A percentile compares a stretch with the other conserved stretches of the same genome.
phyloP scores from a whole-genome alignment of 2,888 invertebrate species.

The Drosophila suboccidentalis region DNA sequence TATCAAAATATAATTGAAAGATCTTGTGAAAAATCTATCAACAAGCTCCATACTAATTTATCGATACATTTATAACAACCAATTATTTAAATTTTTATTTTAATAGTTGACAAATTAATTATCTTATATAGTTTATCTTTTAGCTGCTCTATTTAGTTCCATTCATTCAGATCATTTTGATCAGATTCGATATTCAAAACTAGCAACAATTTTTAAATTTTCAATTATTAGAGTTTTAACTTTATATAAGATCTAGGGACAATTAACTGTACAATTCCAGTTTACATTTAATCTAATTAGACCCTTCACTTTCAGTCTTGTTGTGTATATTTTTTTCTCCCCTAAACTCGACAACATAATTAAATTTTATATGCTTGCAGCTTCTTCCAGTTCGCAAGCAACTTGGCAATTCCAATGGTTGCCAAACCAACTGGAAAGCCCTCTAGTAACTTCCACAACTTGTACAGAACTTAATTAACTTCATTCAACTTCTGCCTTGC shows the following conservation, averaged over 20 bases:
- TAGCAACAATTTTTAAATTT: too few relatives aligned
- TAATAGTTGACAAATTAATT: too few relatives aligned
- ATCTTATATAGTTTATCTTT: too few relatives aligned
- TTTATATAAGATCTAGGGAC: background rate
- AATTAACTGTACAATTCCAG: slow-evolving; percentile 9
- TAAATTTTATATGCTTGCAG: slow-evolving; percentile 12
- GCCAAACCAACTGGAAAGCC: slow-evolving; percentile 38
- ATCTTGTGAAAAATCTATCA: background rate
- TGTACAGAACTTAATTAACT: slow-evolving; percentile 56
- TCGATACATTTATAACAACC: too few relatives aligned
- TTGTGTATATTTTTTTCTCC: background rate
- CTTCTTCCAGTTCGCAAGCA: slow-evolving; percentile 8
- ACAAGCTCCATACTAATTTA: background rate
- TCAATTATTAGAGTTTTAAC: background rate
- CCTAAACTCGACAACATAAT: slow-evolving; percentile 5
- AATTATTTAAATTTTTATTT: too few relatives aligned
- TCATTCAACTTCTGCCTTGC: slow-evolving; percentile 33
- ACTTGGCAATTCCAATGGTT: slow-evolving; percentile 28
- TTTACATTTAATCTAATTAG: slow-evolving; percentile 29
- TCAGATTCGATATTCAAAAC: too few relatives aligned
- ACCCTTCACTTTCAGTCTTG: slow-evolving; percentile 16
- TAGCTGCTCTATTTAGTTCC: too few relatives aligned
- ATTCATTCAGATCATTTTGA: too few relatives aligned
- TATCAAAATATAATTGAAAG: background rate
- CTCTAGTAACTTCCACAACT: slow-evolving; percentile 31